Evolutionary conservation across 2,797 vertebrate species (phyloP).

Genomic region (Melanotaenia pygmaea): DNA sequence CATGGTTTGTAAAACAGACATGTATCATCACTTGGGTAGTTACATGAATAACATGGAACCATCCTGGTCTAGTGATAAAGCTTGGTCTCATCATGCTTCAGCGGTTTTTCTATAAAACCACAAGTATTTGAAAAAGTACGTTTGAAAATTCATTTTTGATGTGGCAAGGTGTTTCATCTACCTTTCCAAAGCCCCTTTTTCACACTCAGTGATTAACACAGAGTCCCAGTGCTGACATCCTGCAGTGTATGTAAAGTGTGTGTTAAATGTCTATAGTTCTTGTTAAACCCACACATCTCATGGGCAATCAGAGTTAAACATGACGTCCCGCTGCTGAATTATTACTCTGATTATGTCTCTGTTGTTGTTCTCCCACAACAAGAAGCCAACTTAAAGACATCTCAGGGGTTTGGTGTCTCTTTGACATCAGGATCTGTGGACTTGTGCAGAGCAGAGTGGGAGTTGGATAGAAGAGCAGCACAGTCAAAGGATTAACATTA

Average conservation of each 20-base stretch:
- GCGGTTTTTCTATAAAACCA: neutral
- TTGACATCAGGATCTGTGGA: constrained; percentile 53
- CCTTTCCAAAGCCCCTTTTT: constrained; percentile 8
- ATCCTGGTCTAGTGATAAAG: neutral
- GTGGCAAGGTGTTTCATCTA: constrained; percentile 5
- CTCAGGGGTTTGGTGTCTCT: constrained; percentile 38
- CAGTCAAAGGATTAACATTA: constrained; percentile 69
- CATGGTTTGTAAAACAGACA: neutral
- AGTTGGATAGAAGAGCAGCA: constrained; percentile 36
- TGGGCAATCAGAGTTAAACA: constrained; percentile 33
- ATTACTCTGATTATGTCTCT: constrained; percentile 40
- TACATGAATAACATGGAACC: neutral
- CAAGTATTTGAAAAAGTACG: neutral
- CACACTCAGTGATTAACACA: constrained; percentile 25
- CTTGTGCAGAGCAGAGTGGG: constrained; percentile 27
- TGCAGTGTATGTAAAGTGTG: constrained; percentile 3
- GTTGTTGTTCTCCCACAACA: constrained; percentile 50
- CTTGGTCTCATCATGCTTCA: neutral
- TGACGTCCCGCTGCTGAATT: constrained; percentile 13
- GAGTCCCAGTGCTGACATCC: constrained; percentile 15
- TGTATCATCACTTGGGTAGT: neutral
- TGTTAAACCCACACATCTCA: constrained; percentile 44
- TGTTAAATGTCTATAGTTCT: constrained; percentile 11
- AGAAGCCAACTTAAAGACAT: constrained; percentile 33
- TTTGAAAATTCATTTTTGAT: constrained; percentile 24